Conservation (phyloP, 23 tunicate genomes). For the Phallusia fumigata region DNA sequence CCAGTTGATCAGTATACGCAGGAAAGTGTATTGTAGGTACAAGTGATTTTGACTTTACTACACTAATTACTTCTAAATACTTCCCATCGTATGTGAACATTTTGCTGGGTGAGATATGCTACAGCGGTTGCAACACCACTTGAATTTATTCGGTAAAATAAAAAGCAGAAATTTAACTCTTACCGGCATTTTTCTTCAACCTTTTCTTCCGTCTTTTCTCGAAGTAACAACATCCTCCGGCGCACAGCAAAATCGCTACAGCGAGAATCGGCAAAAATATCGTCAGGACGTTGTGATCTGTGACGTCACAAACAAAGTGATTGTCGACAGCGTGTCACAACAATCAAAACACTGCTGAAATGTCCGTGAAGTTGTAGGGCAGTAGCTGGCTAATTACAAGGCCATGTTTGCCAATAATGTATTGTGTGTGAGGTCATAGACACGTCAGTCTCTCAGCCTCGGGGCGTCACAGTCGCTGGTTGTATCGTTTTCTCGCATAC, state of each 20-base stretch:
- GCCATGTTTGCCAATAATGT: neutral
- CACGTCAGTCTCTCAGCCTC: neutral
- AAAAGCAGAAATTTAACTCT: neutral
- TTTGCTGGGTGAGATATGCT: too few relatives aligned
- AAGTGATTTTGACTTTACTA: too few relatives aligned
- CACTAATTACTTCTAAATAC: too few relatives aligned
- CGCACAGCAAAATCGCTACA: constrained; percentile 69
- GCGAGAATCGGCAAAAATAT: constrained; percentile 87
- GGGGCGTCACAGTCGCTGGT: constrained; percentile 2
- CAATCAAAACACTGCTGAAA: neutral
- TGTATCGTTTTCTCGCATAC: neutral
- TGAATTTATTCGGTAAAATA: neutral
- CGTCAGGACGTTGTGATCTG: constrained; percentile 92
- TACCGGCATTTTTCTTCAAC: constrained; percentile 40
- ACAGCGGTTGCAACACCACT: too few relatives aligned
- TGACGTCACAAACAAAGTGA: neutral
- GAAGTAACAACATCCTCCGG: constrained; percentile 90
- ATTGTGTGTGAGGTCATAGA: neutral
- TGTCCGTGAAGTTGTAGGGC: neutral
- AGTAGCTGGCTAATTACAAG: neutral
- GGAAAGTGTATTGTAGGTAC: too few relatives aligned
- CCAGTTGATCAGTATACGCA: too few relatives aligned
- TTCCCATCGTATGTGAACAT: too few relatives aligned
- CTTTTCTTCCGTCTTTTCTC: constrained; percentile 62
- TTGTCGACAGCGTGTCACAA: neutral